phyloP scores from a whole-genome alignment of 2,888 invertebrate species.

The Mythimna ferrago region DNA sequence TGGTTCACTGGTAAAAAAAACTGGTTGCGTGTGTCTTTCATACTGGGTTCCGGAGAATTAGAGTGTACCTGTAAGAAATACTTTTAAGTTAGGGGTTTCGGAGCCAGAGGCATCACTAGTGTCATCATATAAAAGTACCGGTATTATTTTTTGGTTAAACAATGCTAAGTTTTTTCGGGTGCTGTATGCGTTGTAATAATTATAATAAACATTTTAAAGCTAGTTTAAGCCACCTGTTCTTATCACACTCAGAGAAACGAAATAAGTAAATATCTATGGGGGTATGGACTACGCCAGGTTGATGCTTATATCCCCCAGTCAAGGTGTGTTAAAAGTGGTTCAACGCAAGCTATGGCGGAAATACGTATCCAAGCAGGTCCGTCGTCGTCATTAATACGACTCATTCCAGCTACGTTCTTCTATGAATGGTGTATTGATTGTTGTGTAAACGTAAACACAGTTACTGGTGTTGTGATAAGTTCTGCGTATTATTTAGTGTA shows the following conservation, averaged over 20 bases:
- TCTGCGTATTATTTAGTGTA: constrained; percentile 46
- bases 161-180: constrained; percentile 10
- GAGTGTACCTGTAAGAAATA: constrained; percentile 31
- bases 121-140: constrained; percentile 16
- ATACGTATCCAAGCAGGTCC: constrained; percentile 13
- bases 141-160: constrained; percentile 20
- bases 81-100: constrained; percentile 14
- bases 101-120: constrained; percentile 17
- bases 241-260: constrained; percentile 40
- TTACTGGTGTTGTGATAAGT: constrained; percentile 46
- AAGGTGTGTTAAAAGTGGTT: constrained; percentile 32
- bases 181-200: constrained; percentile 14
- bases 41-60: constrained; percentile 19
- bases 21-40: constrained; percentile 36
- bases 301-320: constrained; percentile 17
- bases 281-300: constrained; percentile 28
- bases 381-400: constrained; percentile 8
- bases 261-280: constrained; percentile 34
- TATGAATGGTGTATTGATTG: constrained; percentile 22
- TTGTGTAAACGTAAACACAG: constrained; percentile 31
- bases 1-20: constrained; percentile 65
- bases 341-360: constrained; percentile 19
- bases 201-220: constrained; percentile 11
- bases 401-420: constrained; percentile 7
- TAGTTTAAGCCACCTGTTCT: constrained; percentile 18